Percentiles rank a stretch among this genome's conserved stretches.
phyloP scores from a whole-genome alignment of 1,140 invertebrate species.

The Trichogramma pretiosum region DNA sequence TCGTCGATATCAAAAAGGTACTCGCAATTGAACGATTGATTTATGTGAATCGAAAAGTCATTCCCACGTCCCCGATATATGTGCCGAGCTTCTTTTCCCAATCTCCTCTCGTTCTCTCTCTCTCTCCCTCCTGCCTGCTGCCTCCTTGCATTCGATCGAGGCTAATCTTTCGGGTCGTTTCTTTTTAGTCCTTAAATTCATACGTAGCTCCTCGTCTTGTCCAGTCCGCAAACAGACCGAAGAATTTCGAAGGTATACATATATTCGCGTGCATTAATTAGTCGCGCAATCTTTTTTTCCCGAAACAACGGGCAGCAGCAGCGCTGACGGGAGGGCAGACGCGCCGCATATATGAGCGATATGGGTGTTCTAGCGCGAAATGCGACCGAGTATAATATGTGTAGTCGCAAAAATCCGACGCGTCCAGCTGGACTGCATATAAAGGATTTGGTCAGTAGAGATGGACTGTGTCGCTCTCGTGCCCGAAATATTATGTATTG shows the following conservation, averaged over 20 bases:
- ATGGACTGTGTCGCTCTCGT: no score
- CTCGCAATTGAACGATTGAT: conserved; percentile 17
- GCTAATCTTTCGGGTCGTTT: conserved; percentile 15
- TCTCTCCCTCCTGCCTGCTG: conserved; percentile 4
- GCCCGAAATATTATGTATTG: no score
- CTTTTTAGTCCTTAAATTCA: conserved; percentile 24
- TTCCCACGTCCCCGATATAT: conserved; percentile 17
- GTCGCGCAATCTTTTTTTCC: conserved; percentile 24
- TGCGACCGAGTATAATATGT: no score
- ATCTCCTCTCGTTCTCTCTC: background rate
- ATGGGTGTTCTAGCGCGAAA: conserved; percentile 33
- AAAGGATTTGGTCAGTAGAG: no score
- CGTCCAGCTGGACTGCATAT: no score
- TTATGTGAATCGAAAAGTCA: conserved; percentile 14
- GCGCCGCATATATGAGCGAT: conserved; percentile 22
- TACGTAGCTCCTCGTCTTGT: conserved; percentile 24
- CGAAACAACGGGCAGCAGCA: conserved; percentile 8
- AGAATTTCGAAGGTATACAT: conserved; percentile 18
- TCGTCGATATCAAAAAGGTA: conserved; percentile 2
- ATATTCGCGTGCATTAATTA: conserved; percentile 27
- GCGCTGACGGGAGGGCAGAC: background rate
- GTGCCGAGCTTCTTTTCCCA: no score
- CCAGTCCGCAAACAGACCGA: no score
- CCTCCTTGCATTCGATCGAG: conserved; percentile 6
- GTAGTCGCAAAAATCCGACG: no score